These are phyloP conservation scores for Electrona antarctica DNA, from an alignment of 2,113 vertebrate species.

Conservation along the genomic window DNA sequence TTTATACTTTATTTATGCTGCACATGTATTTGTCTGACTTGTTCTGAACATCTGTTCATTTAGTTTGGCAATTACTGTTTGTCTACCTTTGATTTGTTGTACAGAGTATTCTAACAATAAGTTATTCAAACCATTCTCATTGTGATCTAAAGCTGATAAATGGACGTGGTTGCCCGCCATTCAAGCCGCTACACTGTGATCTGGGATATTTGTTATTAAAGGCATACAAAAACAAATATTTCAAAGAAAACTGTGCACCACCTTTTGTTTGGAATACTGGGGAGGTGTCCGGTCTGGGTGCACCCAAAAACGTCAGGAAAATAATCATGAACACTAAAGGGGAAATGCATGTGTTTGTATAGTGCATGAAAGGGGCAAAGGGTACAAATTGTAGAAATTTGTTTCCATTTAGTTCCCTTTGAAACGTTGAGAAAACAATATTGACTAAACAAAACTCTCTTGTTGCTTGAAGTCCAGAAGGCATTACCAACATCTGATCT, in stretches of 20 bases:
- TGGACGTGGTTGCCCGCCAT: conserved; percentile 31
- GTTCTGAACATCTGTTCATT: not conserved
- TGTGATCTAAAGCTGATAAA: conserved; percentile 20
- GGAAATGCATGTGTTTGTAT: conserved; percentile 60
- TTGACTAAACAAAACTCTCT: no score
- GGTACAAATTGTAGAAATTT: conserved; percentile 36
- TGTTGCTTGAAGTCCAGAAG: not conserved
- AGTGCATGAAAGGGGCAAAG: conserved; percentile 32
- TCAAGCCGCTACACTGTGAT: conserved; percentile 41
- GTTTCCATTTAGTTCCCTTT: conserved; percentile 45
- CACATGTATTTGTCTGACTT: not conserved
- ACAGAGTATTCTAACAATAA: conserved; percentile 14
- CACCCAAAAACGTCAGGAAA: conserved; percentile 37
- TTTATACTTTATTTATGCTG: not conserved
- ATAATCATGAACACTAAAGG: conserved; percentile 47
- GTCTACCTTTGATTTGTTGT: not conserved
- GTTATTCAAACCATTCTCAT: conserved; percentile 27
- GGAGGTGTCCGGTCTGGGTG: conserved; percentile 44
- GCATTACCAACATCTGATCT: not conserved
- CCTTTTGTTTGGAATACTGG: conserved; percentile 55
- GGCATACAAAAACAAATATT: conserved; percentile 51
- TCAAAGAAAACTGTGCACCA: conserved; percentile 32
- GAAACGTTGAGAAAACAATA: conserved; percentile 57
- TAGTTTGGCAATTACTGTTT: not conserved
- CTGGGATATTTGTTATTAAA: conserved; percentile 54